Conservation (phyloP, 2,797 vertebrate species). For the Clangula hyemalis region DNA sequence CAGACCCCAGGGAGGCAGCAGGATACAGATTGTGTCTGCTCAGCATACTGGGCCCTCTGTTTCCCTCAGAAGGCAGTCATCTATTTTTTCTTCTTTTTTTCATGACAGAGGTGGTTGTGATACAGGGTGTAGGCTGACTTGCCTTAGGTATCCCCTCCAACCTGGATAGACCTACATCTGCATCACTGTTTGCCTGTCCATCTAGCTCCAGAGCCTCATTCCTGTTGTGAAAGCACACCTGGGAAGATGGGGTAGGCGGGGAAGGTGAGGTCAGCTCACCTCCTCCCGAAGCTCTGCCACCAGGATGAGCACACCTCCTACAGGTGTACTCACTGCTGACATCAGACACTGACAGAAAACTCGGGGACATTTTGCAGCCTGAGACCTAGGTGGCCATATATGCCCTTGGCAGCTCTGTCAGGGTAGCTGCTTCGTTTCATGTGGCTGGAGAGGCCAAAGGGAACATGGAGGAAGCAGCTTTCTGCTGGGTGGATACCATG, state of each 20-base stretch:
- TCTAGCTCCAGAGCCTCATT: no score
- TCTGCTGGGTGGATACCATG: not conserved
- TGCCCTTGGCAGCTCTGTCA: not conserved
- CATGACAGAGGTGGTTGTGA: not conserved
- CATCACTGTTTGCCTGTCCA: not conserved
- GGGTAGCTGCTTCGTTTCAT: not conserved
- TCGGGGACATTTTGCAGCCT: not conserved
- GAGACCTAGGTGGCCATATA: not conserved
- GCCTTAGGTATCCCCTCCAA: not conserved
- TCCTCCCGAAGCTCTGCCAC: no score
- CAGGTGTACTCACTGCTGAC: no score
- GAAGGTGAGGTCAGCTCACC: not conserved
- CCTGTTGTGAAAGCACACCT: not conserved
- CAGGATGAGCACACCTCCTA: no score
- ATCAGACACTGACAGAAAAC: no score
- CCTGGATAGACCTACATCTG: not conserved
- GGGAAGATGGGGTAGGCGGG: not conserved
- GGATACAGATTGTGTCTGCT: not conserved
- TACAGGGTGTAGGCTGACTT: not conserved
- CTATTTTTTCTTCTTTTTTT: not conserved
- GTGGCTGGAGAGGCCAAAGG: not conserved
- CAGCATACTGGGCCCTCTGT: not conserved
- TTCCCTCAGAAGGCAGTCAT: not conserved
- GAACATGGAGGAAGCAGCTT: not conserved
- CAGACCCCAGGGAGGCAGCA: not conserved